Conservation (phyloP, 1,140 invertebrate genomes). For the Oedothorax gibbosus region DNA sequence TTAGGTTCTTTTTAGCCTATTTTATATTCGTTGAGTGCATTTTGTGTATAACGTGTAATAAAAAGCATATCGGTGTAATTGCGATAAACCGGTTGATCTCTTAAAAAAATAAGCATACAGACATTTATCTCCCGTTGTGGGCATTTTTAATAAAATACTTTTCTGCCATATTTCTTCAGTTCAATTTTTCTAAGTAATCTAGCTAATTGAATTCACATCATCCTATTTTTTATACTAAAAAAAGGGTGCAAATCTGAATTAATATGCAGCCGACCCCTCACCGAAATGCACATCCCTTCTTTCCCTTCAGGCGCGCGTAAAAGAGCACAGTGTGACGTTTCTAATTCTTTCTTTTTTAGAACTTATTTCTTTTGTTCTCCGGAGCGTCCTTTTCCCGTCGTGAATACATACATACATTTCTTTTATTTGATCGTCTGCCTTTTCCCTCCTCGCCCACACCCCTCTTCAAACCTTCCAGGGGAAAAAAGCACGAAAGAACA, state of each 20-base stretch:
- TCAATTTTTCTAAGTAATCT: background rate
- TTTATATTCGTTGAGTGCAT: too few relatives aligned
- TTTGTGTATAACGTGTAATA: too few relatives aligned
- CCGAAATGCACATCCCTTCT: conserved; percentile 1
- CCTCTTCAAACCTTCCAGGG: background rate
- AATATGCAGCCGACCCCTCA: conserved; percentile 3
- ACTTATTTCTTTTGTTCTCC: conserved; percentile 56
- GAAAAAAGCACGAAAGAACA: conserved; percentile 10
- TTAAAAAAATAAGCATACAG: too few relatives aligned
- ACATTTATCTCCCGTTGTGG: too few relatives aligned
- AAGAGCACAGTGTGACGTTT: conserved; percentile 53
- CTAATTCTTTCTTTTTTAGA: conserved; percentile 55
- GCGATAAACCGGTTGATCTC: too few relatives aligned
- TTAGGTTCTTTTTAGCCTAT: too few relatives aligned
- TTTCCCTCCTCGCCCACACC: conserved; percentile 14
- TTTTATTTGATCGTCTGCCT: conserved; percentile 42
- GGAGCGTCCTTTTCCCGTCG: conserved; percentile 34
- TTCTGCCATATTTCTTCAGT: too few relatives aligned
- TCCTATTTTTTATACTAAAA: too few relatives aligned
- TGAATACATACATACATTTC: conserved; percentile 23
- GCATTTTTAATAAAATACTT: too few relatives aligned
- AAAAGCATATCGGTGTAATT: too few relatives aligned
- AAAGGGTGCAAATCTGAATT: too few relatives aligned
- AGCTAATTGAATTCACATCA: background rate
- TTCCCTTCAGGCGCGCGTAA: conserved; percentile 39